phyloP scores from a whole-genome alignment of 1,140 invertebrate species.

The Anthonomus grandis region DNA sequence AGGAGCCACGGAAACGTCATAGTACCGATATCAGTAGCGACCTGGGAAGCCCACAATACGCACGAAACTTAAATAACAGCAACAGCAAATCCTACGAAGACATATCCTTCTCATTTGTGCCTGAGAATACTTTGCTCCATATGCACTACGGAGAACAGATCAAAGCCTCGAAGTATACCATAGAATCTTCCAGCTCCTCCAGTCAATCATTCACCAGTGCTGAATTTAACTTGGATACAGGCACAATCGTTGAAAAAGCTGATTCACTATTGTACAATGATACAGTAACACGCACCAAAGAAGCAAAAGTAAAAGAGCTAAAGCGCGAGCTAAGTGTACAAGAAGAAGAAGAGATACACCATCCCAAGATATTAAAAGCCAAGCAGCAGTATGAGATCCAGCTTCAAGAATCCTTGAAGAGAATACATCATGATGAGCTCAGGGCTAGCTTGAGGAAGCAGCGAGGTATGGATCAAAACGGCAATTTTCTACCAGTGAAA shows the following conservation, averaged over 20 bases:
- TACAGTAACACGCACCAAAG: conserved; percentile 15
- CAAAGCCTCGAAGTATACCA: not conserved
- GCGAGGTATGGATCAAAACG: no score
- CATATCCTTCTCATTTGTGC: conserved; percentile 26
- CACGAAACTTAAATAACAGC: no score
- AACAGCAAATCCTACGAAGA: conserved; percentile 28
- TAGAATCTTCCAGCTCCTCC: not conserved
- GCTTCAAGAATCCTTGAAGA: conserved; percentile 4
- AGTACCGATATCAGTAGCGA: conserved; percentile 26
- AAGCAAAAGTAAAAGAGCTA: conserved; percentile 2
- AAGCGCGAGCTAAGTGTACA: conserved; percentile 4
- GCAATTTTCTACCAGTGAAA: no score
- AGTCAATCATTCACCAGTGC: conserved; percentile 23
- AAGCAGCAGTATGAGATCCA: conserved; percentile 5
- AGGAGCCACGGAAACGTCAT: conserved; percentile 11
- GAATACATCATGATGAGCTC: conserved; percentile 9
- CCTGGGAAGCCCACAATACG: not conserved
- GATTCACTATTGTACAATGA: conserved; percentile 23
- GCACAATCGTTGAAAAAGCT: conserved; percentile 4
- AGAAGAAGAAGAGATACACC: conserved; percentile 3
- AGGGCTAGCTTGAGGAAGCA: conserved; percentile 10
- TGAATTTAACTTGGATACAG: conserved; percentile 28
- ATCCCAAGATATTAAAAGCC: conserved; percentile 15
- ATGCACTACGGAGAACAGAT: conserved; percentile 2
- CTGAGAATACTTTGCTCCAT: conserved; percentile 14